Conservation (phyloP, 2,797 vertebrate species). For the Poecilia velifera region DNA sequence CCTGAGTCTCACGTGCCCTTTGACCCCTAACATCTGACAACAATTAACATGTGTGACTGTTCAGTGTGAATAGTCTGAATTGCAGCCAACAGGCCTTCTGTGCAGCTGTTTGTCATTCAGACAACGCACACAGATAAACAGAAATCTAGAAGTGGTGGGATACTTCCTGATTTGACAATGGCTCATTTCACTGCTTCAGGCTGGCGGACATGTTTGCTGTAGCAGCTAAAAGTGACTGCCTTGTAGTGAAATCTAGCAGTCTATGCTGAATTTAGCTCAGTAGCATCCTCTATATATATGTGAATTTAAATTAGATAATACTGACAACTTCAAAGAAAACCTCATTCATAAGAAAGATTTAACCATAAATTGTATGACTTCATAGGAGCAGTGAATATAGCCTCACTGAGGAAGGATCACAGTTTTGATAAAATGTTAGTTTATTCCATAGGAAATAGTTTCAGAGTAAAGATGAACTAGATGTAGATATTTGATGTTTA, state of each 20-base stretch:
- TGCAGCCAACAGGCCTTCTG: conserved; percentile 19
- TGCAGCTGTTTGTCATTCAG: conserved; percentile 75
- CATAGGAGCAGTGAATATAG: neutral
- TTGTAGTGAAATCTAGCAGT: neutral
- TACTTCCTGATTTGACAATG: conserved; percentile 52
- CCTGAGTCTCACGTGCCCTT: conserved; percentile 52
- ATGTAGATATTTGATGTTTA: neutral
- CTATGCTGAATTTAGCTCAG: conserved; percentile 1
- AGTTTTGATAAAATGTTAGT: neutral
- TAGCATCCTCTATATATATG: neutral
- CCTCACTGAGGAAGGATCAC: neutral
- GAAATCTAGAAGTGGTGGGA: conserved; percentile 3
- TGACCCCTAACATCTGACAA: conserved; percentile 72
- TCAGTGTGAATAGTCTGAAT: conserved; percentile 46
- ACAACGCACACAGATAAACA: conserved; percentile 67
- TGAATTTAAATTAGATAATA: conserved; percentile 21
- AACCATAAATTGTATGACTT: conserved; percentile 21
- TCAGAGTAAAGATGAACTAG: neutral
- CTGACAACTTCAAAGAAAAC: conserved; percentile 37
- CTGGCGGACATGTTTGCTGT: conserved; percentile 6
- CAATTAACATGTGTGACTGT: conserved; percentile 46
- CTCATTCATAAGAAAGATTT: conserved; percentile 14
- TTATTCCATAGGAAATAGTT: neutral
- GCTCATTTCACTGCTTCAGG: conserved; percentile 28
- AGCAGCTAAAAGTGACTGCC: neutral